Percentiles rank a stretch among this genome's conserved stretches.
Evolutionary conservation across 2,888 invertebrate genomes (phyloP).

Genomic region (Cinara cedri): DNA sequence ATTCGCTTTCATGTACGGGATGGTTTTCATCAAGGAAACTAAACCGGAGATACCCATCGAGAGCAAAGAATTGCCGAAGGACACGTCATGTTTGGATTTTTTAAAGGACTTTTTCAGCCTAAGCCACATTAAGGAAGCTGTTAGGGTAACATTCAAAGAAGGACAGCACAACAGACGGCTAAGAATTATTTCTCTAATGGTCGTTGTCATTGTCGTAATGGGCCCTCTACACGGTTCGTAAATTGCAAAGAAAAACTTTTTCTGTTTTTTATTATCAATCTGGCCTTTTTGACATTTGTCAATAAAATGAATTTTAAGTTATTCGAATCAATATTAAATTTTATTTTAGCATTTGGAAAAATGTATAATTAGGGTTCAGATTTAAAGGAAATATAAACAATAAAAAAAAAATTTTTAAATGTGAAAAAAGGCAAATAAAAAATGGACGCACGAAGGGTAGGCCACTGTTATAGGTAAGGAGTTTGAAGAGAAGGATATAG

Average conservation of each 20-base stretch:
- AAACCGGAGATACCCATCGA: constrained; percentile 16
- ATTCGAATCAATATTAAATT: no score
- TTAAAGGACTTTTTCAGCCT: constrained; percentile 77
- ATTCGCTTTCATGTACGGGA: constrained; percentile 76
- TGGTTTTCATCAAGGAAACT: constrained; percentile 72
- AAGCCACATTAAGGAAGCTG: constrained; percentile 77
- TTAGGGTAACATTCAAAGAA: constrained; percentile 79
- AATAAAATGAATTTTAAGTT: no score
- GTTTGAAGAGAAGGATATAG: no score
- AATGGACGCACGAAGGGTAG: no score
- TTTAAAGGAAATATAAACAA: no score
- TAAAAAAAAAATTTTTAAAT: no score
- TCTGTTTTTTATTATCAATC: neutral
- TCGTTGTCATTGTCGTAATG: constrained; percentile 83
- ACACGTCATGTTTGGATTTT: constrained; percentile 64
- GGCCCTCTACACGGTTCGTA: constrained; percentile 82
- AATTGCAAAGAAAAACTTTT: neutral
- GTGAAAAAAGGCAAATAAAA: no score
- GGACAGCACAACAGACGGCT: constrained; percentile 77
- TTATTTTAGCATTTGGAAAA: neutral
- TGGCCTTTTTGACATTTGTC: no score
- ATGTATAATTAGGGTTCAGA: no score
- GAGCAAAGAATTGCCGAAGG: constrained; percentile 47
- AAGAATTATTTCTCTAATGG: constrained; percentile 77
- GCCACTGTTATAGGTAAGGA: no score